Conservation (phyloP, 2,888 invertebrate genomes). For the Drosophila lacicola region DNA sequence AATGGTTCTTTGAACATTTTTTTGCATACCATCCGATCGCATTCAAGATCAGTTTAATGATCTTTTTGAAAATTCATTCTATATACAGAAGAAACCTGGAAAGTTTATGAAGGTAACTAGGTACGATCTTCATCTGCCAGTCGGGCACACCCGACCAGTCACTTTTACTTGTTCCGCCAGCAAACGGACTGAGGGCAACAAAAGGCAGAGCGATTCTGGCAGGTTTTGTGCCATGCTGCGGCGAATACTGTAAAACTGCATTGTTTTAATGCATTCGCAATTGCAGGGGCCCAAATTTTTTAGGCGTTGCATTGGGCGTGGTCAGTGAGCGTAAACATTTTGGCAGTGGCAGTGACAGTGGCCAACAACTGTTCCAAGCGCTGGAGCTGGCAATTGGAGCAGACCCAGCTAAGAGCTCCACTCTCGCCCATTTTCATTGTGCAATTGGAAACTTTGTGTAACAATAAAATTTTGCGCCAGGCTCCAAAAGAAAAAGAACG, state of each 20-base stretch:
- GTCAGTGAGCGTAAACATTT: constrained; percentile 44
- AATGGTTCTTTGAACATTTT: too few species aligned
- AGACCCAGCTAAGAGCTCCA: background rate
- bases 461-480: constrained; percentile 61
- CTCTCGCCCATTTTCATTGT: constrained; percentile 46
- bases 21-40: too few species aligned
- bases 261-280: constrained; percentile 66
- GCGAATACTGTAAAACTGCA: constrained; percentile 38
- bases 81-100: too few species aligned
- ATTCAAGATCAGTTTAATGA: too few species aligned
- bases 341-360: background rate
- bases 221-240: constrained; percentile 4
- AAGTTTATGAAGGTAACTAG: too few species aligned
- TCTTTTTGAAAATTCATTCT: too few species aligned
- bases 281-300: constrained; percentile 47
- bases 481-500: constrained; percentile 4
- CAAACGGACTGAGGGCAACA: constrained; percentile 26
- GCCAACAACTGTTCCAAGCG: background rate
- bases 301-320: constrained; percentile 46
- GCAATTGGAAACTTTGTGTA: constrained; percentile 67
- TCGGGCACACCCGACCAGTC: too few species aligned
- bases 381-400: background rate
- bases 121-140: too few species aligned
- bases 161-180: background rate
- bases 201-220: constrained; percentile 30